Conservation (phyloP, 2,888 invertebrate species). For the Idaea biselata region DNA sequence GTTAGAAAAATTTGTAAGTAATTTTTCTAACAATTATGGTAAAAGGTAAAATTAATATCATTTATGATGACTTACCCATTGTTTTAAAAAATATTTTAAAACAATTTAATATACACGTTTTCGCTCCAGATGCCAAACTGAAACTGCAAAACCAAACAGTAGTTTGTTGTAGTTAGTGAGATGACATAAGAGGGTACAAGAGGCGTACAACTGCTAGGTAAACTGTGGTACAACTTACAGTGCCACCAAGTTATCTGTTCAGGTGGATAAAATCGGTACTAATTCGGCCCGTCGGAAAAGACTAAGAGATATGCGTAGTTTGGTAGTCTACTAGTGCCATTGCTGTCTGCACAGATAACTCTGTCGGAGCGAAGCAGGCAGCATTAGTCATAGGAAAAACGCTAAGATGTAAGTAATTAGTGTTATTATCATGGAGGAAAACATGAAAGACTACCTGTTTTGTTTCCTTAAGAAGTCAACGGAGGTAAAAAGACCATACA, state of each 20-base stretch:
- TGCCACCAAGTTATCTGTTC: no score
- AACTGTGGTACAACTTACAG: no score
- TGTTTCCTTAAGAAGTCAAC: background rate
- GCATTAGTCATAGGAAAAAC: background rate
- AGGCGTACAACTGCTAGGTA: no score
- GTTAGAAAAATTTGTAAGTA: no score
- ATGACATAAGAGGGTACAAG: background rate
- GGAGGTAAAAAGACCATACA: no score
- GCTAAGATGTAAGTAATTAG: background rate
- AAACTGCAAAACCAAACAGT: background rate
- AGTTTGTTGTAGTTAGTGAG: background rate
- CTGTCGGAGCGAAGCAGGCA: constrained; percentile 5
- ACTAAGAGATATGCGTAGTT: no score
- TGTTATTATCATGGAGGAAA: background rate
- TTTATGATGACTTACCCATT: background rate
- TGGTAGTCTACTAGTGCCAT: no score
- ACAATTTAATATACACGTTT: background rate
- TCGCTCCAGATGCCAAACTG: background rate
- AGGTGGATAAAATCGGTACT: no score
- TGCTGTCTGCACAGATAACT: no score
- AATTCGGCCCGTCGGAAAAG: no score
- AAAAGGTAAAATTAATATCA: background rate
- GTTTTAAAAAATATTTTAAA: background rate
- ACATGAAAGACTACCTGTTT: background rate
- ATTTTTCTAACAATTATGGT: no score